phyloP scores from a whole-genome alignment of 2,888 invertebrate genomes.

The Torymus aiolomorphi region DNA sequence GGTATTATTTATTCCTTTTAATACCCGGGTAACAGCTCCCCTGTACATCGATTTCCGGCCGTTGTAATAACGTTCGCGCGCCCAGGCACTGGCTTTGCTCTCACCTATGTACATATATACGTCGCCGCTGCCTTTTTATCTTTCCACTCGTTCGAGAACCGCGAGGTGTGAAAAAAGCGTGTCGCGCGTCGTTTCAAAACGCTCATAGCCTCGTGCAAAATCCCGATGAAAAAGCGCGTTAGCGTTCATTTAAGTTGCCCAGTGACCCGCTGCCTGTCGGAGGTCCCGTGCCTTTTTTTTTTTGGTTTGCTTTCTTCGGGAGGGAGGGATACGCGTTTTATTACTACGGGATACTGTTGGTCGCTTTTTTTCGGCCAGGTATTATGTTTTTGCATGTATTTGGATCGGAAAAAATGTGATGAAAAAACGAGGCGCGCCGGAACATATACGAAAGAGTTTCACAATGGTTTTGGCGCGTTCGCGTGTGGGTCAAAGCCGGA shows the following conservation, averaged over 20 bases:
- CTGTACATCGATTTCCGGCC: neutral
- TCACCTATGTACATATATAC: too few species aligned
- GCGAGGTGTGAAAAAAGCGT: neutral
- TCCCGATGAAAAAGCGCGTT: slow-evolving; percentile 26
- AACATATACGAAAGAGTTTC: neutral
- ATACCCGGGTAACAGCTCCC: neutral
- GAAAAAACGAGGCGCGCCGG: too few species aligned
- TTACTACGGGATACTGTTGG: slow-evolving; percentile 4
- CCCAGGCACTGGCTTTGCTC: neutral
- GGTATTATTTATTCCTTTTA: neutral
- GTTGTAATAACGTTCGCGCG: neutral
- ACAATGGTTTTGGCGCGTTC: neutral
- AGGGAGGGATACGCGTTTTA: neutral
- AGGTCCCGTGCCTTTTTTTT: neutral
- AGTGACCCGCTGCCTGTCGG: neutral
- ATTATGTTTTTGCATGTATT: too few species aligned
- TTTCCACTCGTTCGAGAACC: slow-evolving; percentile 24
- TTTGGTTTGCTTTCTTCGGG: slow-evolving; percentile 2
- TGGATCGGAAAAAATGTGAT: too few species aligned
- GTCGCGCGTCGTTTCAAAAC: slow-evolving; percentile 21
- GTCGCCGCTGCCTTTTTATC: slow-evolving; percentile 19
- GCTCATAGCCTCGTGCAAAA: slow-evolving; percentile 30
- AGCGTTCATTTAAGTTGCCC: slow-evolving; percentile 21
- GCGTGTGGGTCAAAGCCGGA: too few species aligned
- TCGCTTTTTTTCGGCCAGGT: too few species aligned